A percentile compares a stretch with the other conserved stretches of the same genome.
Conservation (phyloP, 2,113 vertebrate species). For the Sinosuthora webbiana region DNA sequence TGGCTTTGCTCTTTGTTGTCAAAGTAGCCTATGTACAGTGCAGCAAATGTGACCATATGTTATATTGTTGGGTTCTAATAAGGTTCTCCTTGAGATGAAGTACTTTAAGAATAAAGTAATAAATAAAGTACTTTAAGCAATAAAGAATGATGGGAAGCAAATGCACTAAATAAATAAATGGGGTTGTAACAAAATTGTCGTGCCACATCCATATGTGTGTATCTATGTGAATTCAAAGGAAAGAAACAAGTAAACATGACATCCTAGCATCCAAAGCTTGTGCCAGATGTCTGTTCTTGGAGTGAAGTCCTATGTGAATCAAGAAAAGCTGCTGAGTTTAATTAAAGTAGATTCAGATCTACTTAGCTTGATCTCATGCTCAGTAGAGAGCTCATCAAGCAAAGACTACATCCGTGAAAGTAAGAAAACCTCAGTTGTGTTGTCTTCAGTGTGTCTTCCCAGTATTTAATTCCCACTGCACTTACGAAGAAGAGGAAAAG, state of each 20-base stretch:
- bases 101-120: neutral
- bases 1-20: neutral
- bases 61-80: neutral
- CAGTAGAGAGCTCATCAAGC: neutral
- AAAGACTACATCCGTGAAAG: neutral
- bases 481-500: neutral
- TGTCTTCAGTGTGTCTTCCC: neutral
- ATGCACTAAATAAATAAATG: neutral
- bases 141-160: neutral
- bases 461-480: neutral
- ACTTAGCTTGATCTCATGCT: neutral
- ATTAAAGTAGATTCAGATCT: neutral
- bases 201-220: neutral
- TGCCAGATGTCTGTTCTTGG: neutral
- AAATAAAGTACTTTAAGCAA: neutral
- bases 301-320: neutral
- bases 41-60: neutral
- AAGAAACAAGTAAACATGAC: neutral
- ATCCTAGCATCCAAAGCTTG: neutral
- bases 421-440: neutral
- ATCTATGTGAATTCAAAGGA: neutral
- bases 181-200: neutral
- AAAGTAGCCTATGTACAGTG: neutral
- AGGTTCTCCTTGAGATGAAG: neutral
- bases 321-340: slow-evolving; percentile 13